Conservation (phyloP, 2,888 invertebrate species). For the Limnephilus lunatus region DNA sequence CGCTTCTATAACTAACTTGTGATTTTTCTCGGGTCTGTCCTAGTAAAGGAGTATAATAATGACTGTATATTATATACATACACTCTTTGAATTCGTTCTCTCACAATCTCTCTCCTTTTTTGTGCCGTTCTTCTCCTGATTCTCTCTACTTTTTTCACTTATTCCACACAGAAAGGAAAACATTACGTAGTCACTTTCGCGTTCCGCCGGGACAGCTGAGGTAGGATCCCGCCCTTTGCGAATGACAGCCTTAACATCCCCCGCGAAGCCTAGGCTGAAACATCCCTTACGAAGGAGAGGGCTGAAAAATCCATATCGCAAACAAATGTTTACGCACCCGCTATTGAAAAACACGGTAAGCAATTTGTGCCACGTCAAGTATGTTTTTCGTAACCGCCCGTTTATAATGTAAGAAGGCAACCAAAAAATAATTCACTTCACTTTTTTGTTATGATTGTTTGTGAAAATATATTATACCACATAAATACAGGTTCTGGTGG, state of each 20-base stretch:
- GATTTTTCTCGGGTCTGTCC: too few species aligned
- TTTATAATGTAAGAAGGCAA: not conserved
- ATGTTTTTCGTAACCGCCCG: not conserved
- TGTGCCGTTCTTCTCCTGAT: not conserved
- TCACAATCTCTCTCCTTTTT: not conserved
- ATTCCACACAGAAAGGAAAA: not conserved
- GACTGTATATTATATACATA: not conserved
- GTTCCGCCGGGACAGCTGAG: slow-evolving; percentile 18
- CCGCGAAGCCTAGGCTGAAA: not conserved
- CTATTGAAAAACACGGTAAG: slow-evolving; percentile 2
- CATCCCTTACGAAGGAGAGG: not conserved
- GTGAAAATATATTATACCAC: not conserved
- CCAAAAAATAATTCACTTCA: not conserved
- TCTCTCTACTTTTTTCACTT: not conserved
- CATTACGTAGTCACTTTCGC: slow-evolving; percentile 15
- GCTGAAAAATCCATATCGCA: slow-evolving; percentile 12
- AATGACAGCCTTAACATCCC: slow-evolving; percentile 2
- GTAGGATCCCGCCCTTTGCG: not conserved
- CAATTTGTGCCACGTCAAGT: slow-evolving; percentile 10
- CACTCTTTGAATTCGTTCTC: not conserved
- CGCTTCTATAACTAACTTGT: too few species aligned
- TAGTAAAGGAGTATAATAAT: too few species aligned
- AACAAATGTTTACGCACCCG: not conserved
- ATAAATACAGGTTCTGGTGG: not conserved
- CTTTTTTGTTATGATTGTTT: not conserved